A percentile compares a stretch with the other conserved stretches of the same genome.
Evolutionary conservation across 2,113 vertebrate genomes (phyloP).

Genomic region (Gobio gobio): DNA sequence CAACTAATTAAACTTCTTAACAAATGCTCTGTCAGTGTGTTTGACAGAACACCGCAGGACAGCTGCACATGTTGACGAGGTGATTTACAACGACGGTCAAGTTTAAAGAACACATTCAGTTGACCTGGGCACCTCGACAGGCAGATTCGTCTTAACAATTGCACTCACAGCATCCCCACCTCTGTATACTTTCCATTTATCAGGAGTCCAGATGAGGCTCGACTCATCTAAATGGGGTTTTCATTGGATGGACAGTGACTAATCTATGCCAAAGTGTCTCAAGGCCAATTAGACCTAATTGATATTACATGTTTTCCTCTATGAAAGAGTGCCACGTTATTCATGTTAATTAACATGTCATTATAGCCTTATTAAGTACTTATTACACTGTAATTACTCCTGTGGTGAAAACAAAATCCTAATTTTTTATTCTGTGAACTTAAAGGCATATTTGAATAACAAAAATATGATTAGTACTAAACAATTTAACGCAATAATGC

Average conservation of each 20-base stretch:
- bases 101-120: slow-evolving; percentile 57
- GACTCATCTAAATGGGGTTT: slow-evolving; percentile 60
- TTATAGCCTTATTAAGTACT: neutral
- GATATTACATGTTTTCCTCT: neutral
- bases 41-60: slow-evolving; percentile 66
- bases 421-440: neutral
- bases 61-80: slow-evolving; percentile 65
- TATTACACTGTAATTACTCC: slow-evolving; percentile 18
- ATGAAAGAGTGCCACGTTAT: neutral
- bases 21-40: slow-evolving; percentile 80
- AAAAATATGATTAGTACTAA: neutral
- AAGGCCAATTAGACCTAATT: slow-evolving; percentile 15
- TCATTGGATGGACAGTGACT: slow-evolving; percentile 28
- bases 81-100: slow-evolving; percentile 62
- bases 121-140: slow-evolving; percentile 58
- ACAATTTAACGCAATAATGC: neutral
- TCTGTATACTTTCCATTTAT: slow-evolving; percentile 55
- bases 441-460: neutral
- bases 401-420: neutral
- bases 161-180: slow-evolving; percentile 51
- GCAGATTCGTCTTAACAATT: slow-evolving; percentile 66
- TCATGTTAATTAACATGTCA: neutral
- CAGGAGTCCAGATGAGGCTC: slow-evolving; percentile 47
- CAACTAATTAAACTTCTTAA: slow-evolving; percentile 87
- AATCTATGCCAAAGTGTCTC: slow-evolving; percentile 10